Base-by-base conservation (phyloP, 2,113 vertebrate species). In the Phylloscopus whistleri region DNA sequence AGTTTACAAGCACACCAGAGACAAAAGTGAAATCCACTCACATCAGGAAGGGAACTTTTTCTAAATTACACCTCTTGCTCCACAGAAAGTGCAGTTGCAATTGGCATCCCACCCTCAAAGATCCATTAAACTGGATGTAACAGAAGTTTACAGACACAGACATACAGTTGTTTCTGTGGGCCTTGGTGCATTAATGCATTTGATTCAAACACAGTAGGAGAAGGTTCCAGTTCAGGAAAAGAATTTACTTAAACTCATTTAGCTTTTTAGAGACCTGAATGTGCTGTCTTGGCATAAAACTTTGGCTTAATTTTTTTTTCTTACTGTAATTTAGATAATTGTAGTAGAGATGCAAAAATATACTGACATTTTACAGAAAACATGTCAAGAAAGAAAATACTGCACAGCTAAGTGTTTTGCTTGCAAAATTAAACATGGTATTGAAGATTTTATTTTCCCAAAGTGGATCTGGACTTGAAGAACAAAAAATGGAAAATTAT, bases 201-300 rank as follows among this genome's bases (percentile, higher is more conserved):
- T 96, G 93, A 94, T 97, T 95, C 87, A 94, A 91, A 93, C 86
- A 31, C 90, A 93, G 93, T 92, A 94, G 85, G 92, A 85, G 93
- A 35, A 85, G 21, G 68, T 86, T 95, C 96, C 67, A 69, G 82
- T 92, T 95, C 19, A 69, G 52, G 51, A 80, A 96, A 96, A 75
- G 44, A 53, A 63, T 94, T 96, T 87, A 90, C 81, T 39, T 77
- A 68, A 95, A 78, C 73, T 78, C 58, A 69, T 93, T 93, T 92
- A 89, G 79, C 33, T 93, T 89, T 92, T 35, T 72, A 87, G 64
- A 92, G 80, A 72, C n/a, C 18, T 30, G 24, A 95, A 93, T 51
- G 35, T 97, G 85, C 78, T 89, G 74, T 81, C 73, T 95, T 94
- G 89, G 88, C 87, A 90, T 74, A 92, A 94, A 96, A 64, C 0